A percentile compares a stretch with the other conserved stretches of the same genome.
phyloP scores from a whole-genome alignment of 2,113 vertebrate genomes.

The Mobula hypostoma region DNA sequence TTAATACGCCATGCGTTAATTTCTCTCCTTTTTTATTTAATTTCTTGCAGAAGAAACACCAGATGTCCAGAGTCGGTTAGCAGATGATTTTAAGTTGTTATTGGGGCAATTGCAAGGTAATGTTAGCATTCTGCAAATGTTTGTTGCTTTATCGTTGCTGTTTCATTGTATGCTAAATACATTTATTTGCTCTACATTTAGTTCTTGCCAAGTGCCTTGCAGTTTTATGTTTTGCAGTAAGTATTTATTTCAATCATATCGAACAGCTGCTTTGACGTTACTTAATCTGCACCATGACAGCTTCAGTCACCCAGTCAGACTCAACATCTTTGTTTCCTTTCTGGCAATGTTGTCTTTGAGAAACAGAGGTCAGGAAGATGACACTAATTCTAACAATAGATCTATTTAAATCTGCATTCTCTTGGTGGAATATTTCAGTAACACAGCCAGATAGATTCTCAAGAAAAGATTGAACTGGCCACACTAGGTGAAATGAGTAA shows the following conservation, averaged over 20 bases:
- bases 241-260: no score
- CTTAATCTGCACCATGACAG: no score
- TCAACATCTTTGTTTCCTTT: not conserved
- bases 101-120: slow-evolving; percentile 85
- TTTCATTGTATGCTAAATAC: slow-evolving; percentile 9
- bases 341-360: not conserved
- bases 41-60: slow-evolving; percentile 72
- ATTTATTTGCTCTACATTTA: not conserved
- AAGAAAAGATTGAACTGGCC: not conserved
- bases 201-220: not conserved
- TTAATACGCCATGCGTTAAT: not conserved
- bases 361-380: not conserved
- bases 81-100: slow-evolving; percentile 78
- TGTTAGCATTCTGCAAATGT: not conserved
- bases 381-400: no score
- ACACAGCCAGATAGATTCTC: not conserved
- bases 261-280: no score
- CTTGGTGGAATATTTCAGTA: not conserved
- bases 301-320: not conserved
- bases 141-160: not conserved
- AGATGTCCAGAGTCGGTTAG: slow-evolving; percentile 84
- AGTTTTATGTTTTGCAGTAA: not conserved
- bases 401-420: not conserved
- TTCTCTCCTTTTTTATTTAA: slow-evolving; percentile 17
- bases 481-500: not conserved